Evolutionary conservation across 1,140 invertebrate genomes (phyloP).

Genomic region (Gryon sp.): DNA sequence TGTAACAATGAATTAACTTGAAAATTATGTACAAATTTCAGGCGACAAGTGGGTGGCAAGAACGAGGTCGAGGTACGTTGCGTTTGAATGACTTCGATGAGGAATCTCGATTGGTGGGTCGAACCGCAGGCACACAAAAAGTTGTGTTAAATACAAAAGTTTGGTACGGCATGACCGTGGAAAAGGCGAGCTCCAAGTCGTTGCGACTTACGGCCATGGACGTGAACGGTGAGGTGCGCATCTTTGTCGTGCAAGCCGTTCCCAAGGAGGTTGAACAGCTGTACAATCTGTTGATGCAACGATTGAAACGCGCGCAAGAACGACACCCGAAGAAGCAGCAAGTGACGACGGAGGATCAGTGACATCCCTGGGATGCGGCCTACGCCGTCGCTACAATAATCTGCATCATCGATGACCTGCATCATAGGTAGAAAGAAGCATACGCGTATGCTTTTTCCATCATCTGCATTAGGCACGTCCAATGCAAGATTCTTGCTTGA

Average conservation of each 20-base stretch:
- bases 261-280: slow-evolving; percentile 89
- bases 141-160: slow-evolving; percentile 96
- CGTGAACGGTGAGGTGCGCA: slow-evolving; percentile 88
- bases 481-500: slow-evolving; percentile 30
- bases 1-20: background rate
- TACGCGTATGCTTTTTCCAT: too few relatives aligned
- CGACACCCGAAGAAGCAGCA: slow-evolving; percentile 73
- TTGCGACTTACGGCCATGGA: slow-evolving; percentile 94
- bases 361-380: slow-evolving; percentile 52
- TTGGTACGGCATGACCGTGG: slow-evolving; percentile 95
- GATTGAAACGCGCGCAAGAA: slow-evolving; percentile 80
- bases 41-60: slow-evolving; percentile 88
- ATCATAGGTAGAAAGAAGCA: too few relatives aligned
- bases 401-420: too few relatives aligned
- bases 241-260: slow-evolving; percentile 90
- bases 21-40: slow-evolving; percentile 66
- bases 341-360: slow-evolving; percentile 73
- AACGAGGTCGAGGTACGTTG: slow-evolving; percentile 92
- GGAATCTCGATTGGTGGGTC: slow-evolving; percentile 89
- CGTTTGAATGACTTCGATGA: slow-evolving; percentile 90
- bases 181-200: slow-evolving; percentile 91
- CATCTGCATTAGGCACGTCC: too few relatives aligned
- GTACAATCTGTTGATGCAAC: slow-evolving; percentile 84
- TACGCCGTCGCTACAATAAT: too few relatives aligned
- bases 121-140: slow-evolving; percentile 91